Evolutionary conservation across 2,113 vertebrate species (phyloP), one percentile per base, ranked within the genome.

Genomic region (Pterocles orientalis): DNA sequence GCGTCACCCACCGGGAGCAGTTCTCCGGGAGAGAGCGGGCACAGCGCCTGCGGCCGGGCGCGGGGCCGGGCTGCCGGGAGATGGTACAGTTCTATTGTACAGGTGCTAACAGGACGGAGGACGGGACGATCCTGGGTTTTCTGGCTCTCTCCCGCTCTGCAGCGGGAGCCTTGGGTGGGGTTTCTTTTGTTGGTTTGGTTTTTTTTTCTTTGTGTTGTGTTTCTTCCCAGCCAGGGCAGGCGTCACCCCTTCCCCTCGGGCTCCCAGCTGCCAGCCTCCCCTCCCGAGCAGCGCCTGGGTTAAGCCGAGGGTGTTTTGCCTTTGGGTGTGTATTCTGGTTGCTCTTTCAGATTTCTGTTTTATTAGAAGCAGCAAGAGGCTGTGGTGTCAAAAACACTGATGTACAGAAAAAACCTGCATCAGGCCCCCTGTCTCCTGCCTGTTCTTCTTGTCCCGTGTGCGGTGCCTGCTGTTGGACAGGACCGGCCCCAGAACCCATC

Each of bases 61-160:
- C 5, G 73, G 96, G 58, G 76, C 82, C 28, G n/a, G 48, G 84
- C 78, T 57, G 72, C 73, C 69, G 64, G 94, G 94, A 96, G 96
- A 95, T 97, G 97, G 99, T 99, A 99, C 99, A 99, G 99, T 99
- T 99, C 99, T 99, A 99, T 99, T 99, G 99, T 99, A 99, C 99
- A 99, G 99, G 99, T 99, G 99, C 99, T 99, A 99, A 98, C 97
- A 98, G 98, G 98, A 98, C 97, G 90, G 96, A 97, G 98, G 97
- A 95, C 26, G 96, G 97, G 98, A 98, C 97, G 97, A 96, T 97
- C 96, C 89, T 96, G 96, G 96, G 34, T 92, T 97, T 91, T 96
- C 87, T 60, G 93, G 94, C 95, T 95, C 94, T 96, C 92, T 92
- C 64, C 65, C 70, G 83, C 91, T 88, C 94, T 5, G n/a, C 88